A percentile compares a stretch with the other conserved stretches of the same genome.
phyloP scores from a whole-genome alignment of 2,888 invertebrate species.

The Protula sp. region DNA sequence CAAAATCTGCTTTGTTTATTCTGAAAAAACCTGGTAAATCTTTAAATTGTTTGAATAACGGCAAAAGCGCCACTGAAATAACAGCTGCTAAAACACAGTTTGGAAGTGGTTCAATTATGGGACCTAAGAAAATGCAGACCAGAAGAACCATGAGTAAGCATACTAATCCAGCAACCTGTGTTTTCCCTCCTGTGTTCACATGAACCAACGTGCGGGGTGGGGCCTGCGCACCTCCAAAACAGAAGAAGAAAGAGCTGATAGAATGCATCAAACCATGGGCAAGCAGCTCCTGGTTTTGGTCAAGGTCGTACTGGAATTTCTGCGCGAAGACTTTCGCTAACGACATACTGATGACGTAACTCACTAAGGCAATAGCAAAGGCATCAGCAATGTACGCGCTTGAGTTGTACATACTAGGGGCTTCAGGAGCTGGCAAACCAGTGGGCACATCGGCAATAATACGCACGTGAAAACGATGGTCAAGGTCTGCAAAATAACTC shows the following conservation, averaged over 20 bases:
- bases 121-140: too few relatives aligned
- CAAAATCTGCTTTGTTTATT: slow-evolving; percentile 71
- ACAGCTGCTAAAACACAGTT: slow-evolving; percentile 51
- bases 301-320: slow-evolving; percentile 24
- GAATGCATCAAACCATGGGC: slow-evolving; percentile 53
- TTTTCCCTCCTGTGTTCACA: slow-evolving; percentile 41
- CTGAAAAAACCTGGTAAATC: slow-evolving; percentile 67
- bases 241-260: slow-evolving; percentile 50
- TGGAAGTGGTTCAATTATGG: slow-evolving; percentile 38
- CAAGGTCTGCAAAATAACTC: slow-evolving; percentile 31
- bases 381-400: slow-evolving; percentile 31
- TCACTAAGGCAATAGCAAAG: slow-evolving; percentile 24
- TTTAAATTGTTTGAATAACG: slow-evolving; percentile 62
- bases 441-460: slow-evolving; percentile 35
- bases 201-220: slow-evolving; percentile 48
- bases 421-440: slow-evolving; percentile 36
- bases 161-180: too few relatives aligned
- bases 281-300: slow-evolving; percentile 44
- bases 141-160: too few relatives aligned
- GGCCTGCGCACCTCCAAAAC: slow-evolving; percentile 54
- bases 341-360: slow-evolving; percentile 26
- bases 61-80: slow-evolving; percentile 53
- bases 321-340: slow-evolving; percentile 27
- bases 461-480: slow-evolving; percentile 3
- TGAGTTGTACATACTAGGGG: slow-evolving; percentile 36